phyloP scores from a whole-genome alignment of 2,888 invertebrate genomes.

The Gari tellinella region DNA sequence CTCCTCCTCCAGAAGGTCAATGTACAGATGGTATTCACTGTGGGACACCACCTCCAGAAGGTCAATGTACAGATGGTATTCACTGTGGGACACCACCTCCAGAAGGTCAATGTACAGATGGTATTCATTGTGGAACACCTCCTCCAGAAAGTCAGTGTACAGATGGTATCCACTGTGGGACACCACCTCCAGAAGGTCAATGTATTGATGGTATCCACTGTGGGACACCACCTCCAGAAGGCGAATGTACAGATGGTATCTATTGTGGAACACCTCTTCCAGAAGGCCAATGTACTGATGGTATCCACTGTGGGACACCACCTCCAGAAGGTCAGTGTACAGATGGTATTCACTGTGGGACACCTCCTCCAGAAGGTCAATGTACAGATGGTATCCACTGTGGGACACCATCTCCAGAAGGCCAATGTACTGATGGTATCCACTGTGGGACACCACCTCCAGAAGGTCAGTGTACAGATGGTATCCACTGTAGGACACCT shows the following conservation, averaged over 20 bases:
- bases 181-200: constrained; percentile 24
- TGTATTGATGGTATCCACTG: constrained; percentile 65
- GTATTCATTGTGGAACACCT: constrained; percentile 64
- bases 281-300: constrained; percentile 44
- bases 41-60: constrained; percentile 55
- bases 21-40: constrained; percentile 61
- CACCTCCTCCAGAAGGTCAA: constrained; percentile 40
- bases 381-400: constrained; percentile 64
- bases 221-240: constrained; percentile 55
- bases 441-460: constrained; percentile 62
- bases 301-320: constrained; percentile 60
- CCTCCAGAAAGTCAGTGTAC: constrained; percentile 36
- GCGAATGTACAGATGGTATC: constrained; percentile 50
- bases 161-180: constrained; percentile 51
- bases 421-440: constrained; percentile 56
- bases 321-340: constrained; percentile 31
- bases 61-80: constrained; percentile 52
- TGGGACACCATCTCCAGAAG: constrained; percentile 45
- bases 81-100: constrained; percentile 33
- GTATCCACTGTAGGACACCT: constrained; percentile 60
- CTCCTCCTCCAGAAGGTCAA: constrained; percentile 45
- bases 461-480: constrained; percentile 50
- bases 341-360: constrained; percentile 60
- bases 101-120: constrained; percentile 48
- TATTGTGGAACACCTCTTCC: constrained; percentile 61